Conservation (phyloP, 2,113 vertebrate genomes). For the Aleadryas rufinucha region DNA sequence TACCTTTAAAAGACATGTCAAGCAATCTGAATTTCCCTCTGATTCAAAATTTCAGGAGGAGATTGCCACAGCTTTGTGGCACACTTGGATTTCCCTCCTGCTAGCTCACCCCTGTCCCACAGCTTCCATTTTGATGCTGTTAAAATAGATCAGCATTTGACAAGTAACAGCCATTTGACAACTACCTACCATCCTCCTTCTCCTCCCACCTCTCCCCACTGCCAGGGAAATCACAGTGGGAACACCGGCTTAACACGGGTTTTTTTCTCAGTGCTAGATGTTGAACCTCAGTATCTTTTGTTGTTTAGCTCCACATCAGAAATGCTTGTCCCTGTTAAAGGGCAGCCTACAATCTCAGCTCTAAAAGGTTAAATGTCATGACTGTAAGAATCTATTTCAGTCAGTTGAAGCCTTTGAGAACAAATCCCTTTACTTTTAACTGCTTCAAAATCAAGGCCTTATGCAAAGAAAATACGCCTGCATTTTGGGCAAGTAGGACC, state of each 20-base stretch:
- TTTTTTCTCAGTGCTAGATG: not conserved
- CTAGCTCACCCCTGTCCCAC: not conserved
- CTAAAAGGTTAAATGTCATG: not conserved
- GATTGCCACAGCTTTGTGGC: not conserved
- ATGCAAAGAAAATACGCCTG: not conserved
- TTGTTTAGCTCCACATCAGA: not conserved
- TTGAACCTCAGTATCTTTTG: not conserved
- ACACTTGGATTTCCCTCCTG: not conserved
- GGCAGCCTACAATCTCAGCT: not conserved
- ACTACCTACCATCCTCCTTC: not conserved
- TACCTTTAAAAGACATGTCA: not conserved
- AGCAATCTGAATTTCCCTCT: not conserved
- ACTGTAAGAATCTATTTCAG: not conserved
- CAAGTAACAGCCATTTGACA: not conserved
- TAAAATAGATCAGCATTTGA: not conserved
- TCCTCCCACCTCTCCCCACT: not conserved
- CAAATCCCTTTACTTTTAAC: not conserved
- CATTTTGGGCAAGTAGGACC: not conserved
- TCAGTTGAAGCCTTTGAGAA: not conserved
- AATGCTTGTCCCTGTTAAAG: not conserved
- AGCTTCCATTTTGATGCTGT: not conserved
- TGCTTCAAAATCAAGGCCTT: not conserved
- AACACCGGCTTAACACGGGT: not conserved
- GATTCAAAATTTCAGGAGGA: not conserved
- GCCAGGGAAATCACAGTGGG: not conserved